A percentile compares a stretch with the other conserved stretches of the same genome.
These are phyloP conservation scores for Sinhomidia bicolor DNA, from an alignment of 2,888 invertebrate species.

Conservation along the genomic window DNA sequence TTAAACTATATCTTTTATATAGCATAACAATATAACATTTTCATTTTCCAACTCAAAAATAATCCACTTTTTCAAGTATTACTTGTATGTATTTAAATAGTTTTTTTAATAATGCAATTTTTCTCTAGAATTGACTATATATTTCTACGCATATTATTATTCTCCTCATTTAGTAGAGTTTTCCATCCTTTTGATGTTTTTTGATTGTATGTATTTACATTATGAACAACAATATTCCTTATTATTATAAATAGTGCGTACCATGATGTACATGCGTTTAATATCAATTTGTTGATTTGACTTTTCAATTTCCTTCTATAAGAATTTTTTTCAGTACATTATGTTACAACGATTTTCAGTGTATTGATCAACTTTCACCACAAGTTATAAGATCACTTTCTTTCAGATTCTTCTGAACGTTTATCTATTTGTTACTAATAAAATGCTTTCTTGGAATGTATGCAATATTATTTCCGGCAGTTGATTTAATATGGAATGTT, in stretches of 20 bases:
- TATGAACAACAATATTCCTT: too few relatives aligned
- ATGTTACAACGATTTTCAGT: neutral
- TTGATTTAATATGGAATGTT: neutral
- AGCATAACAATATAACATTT: constrained; percentile 22
- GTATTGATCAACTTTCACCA: constrained; percentile 6
- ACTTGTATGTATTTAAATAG: neutral
- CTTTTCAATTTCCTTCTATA: neutral
- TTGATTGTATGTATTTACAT: neutral
- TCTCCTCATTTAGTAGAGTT: neutral
- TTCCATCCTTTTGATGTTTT: neutral
- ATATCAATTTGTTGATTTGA: neutral
- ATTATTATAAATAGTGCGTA: too few relatives aligned
- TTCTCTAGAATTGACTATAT: constrained; percentile 33
- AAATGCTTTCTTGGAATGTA: neutral
- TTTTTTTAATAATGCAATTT: neutral
- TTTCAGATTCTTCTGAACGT: neutral
- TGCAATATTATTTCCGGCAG: neutral
- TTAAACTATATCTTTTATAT: constrained; percentile 15
- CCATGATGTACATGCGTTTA: neutral
- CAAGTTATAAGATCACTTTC: neutral
- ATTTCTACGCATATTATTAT: neutral
- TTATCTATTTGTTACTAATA: neutral
- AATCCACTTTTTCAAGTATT: neutral
- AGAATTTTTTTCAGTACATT: neutral
- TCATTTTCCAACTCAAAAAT: constrained; percentile 19